Evolutionary conservation across 2,113 vertebrate species (phyloP).

Genomic region (Tor tambroides): DNA sequence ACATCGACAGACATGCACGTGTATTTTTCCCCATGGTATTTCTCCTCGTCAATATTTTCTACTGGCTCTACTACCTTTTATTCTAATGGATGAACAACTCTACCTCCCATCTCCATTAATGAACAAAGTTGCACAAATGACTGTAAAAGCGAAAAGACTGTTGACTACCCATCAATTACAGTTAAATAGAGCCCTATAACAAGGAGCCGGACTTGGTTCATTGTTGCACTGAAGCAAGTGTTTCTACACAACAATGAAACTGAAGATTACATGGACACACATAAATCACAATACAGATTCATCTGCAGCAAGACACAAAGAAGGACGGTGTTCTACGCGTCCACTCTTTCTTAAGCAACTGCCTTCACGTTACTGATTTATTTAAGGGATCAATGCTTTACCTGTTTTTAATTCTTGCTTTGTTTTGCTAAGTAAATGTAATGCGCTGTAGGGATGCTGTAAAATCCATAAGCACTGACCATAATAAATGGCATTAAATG

Average conservation of each 20-base stretch:
- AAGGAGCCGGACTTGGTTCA: neutral
- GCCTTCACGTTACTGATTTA: constrained; percentile 48
- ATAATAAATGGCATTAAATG: neutral
- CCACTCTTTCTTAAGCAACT: constrained; percentile 39
- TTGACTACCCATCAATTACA: neutral
- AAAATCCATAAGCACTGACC: neutral
- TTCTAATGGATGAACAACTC: constrained; percentile 77
- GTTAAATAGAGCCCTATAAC: neutral
- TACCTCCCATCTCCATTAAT: neutral
- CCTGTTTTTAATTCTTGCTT: neutral
- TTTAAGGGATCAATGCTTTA: neutral
- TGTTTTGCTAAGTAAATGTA: neutral
- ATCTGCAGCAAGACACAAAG: neutral
- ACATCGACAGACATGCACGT: constrained; percentile 90
- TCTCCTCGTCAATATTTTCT: constrained; percentile 86
- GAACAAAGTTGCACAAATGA: neutral
- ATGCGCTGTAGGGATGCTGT: neutral
- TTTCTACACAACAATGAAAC: neutral
- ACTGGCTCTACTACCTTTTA: constrained; percentile 91
- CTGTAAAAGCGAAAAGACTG: neutral
- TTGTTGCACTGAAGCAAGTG: constrained; percentile 6
- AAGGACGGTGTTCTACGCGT: neutral
- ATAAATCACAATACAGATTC: neutral
- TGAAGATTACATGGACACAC: neutral
- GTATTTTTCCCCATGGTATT: constrained; percentile 85